These are phyloP conservation scores for Lacanobia oleracea DNA, from an alignment of 2,888 invertebrate genomes.

Conservation along the genomic window DNA sequence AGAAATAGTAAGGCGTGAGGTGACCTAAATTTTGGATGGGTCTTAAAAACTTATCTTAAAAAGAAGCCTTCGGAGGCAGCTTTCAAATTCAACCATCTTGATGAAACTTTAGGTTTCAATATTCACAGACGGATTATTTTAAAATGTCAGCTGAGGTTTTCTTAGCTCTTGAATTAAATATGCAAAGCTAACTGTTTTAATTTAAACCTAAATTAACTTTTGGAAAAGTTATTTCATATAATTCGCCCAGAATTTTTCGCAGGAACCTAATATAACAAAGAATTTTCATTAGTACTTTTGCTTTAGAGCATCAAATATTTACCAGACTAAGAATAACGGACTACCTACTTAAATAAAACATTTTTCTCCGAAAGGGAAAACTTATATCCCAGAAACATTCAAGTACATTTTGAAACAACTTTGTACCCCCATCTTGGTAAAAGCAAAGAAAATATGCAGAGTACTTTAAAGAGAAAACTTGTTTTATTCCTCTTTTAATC, in stretches of 20 bases:
- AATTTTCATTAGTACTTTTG: slow-evolving; percentile 33
- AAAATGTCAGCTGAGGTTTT: slow-evolving; percentile 1
- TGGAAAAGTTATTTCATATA: background rate
- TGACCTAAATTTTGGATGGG: slow-evolving; percentile 46
- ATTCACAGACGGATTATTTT: slow-evolving; percentile 24
- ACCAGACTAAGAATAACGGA: slow-evolving; percentile 41
- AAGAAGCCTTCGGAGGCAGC: slow-evolving; percentile 16
- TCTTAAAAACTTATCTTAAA: slow-evolving; percentile 44
- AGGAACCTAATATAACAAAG: background rate
- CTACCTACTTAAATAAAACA: slow-evolving; percentile 39
- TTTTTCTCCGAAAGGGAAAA: slow-evolving; percentile 41
- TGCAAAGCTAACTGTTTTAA: slow-evolving; percentile 21
- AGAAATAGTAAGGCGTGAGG: slow-evolving; percentile 15
- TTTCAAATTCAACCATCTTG: slow-evolving; percentile 33
- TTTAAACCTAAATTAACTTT: slow-evolving; percentile 23
- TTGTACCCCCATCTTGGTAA: slow-evolving; percentile 37
- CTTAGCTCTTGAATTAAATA: slow-evolving; percentile 23
- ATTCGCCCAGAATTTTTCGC: background rate
- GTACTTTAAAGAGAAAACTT: slow-evolving; percentile 31
- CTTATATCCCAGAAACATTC: slow-evolving; percentile 36
- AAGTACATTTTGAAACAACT: slow-evolving; percentile 54
- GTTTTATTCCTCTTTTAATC: slow-evolving; percentile 48
- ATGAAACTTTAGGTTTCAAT: slow-evolving; percentile 23
- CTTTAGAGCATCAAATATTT: slow-evolving; percentile 24
- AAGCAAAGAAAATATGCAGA: slow-evolving; percentile 57